Base-by-base conservation (phyloP, 2,888 invertebrate species). In the Cosmopolites sordidus region DNA sequence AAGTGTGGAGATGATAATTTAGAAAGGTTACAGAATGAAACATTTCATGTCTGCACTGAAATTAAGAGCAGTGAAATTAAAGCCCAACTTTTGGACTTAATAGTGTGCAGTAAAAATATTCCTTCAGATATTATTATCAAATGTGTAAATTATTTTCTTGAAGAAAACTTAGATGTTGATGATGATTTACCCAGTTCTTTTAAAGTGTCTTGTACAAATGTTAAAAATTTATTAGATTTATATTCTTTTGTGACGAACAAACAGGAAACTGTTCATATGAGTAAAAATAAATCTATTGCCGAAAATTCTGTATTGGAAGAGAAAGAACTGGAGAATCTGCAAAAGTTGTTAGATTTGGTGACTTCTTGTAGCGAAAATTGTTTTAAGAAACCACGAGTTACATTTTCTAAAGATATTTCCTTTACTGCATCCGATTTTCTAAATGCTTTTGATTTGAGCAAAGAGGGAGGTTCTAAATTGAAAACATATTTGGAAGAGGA, bases 11-110 rank as follows among this genome's bases (percentile, higher is more conserved):
- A 79, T 11, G 70, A 72, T 16, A 72, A 78, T 14, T 67, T 75
- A 1, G 80, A 80, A 16, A 78, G 76, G 60, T 73, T 79, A 57
- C 70, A 76, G 33, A 72, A 72, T 2, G 81, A 83, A 68, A 75
- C 83, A 14, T 66, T 78, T 0, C 77, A 76, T 56, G 80, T 79
- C 45, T 83, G 82, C 46, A 68, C 75, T 8, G 84, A 85, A 66
- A 72, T 91, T 46, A 83, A 83, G 71, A 90, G 89, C 0, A 73
- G 80, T 40, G 87, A 89, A 66, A 78, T 89, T 38, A 82, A 83
- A 54, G 78, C 82, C 55, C 87, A 89, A 67, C 83, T 82, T 47
- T 67, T 89, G 43, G 88, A 89, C 69, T 79, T 87, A 76, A 70
- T 91, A 56, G 75, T 83, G 44, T 78, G 77, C 52, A 84, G 81